Percentiles rank a stretch among this genome's conserved stretches.
phyloP scores from a whole-genome alignment of 2,797 vertebrate species.

The Eurystomus glaucurus region DNA sequence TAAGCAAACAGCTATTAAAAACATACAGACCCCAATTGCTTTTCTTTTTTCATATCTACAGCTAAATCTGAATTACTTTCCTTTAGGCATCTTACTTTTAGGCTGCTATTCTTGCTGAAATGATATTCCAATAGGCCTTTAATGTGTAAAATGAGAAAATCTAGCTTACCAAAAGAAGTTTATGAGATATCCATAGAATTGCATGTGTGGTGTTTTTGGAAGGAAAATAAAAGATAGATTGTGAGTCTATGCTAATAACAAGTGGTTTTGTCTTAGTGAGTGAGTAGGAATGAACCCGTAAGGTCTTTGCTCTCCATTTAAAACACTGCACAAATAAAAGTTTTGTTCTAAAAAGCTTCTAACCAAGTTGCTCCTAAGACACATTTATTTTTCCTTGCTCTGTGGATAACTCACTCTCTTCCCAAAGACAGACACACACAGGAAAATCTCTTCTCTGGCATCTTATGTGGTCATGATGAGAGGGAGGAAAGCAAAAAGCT shows the following conservation, averaged over 20 bases:
- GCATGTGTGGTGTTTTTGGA: accelerated
- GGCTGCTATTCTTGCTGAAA: not conserved
- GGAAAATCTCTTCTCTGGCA: not conserved
- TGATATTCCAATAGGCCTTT: not conserved
- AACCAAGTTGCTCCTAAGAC: not conserved
- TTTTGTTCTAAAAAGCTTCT: not conserved
- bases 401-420: not conserved
- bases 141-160: not conserved
- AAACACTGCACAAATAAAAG: not conserved
- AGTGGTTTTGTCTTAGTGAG: not conserved
- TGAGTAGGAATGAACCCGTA: not conserved
- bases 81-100: not conserved
- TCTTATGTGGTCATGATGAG: not conserved
- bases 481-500: not conserved
- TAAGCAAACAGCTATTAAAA: not conserved
- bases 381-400: not conserved
- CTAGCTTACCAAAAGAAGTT: not conserved
- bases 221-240: not conserved
- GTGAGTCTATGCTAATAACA: not conserved
- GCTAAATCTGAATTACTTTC: not conserved
- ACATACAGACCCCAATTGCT: not conserved
- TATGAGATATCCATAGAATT: not conserved
- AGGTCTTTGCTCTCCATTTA: not conserved
- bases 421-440: not conserved
- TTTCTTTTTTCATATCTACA: not conserved